Percentiles rank a stretch among this genome's conserved stretches.
These are phyloP conservation scores for Typhlomys cinereus DNA, from an alignment of 2,113 vertebrate genomes.

Conservation along the genomic window DNA sequence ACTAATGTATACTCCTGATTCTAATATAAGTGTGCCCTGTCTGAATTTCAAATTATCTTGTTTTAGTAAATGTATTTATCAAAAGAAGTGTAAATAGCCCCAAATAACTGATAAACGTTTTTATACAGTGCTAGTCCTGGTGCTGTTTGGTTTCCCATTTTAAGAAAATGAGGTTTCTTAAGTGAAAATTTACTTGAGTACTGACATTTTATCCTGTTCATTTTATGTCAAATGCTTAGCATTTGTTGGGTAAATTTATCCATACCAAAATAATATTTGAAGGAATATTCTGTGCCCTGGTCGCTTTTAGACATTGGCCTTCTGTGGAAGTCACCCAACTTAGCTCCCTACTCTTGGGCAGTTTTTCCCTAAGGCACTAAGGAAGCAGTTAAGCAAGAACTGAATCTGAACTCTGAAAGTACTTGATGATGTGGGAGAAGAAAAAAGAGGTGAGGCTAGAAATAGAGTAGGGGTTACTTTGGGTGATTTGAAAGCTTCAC, in stretches of 20 bases:
- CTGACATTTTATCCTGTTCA: background rate
- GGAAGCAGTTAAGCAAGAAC: background rate
- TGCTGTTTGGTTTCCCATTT: background rate
- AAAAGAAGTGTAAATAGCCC: conserved; percentile 33
- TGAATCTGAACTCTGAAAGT: background rate
- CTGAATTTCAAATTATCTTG: conserved; percentile 25
- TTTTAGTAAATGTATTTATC: background rate
- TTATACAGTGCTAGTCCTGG: background rate
- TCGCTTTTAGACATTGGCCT: background rate
- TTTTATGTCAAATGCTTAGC: conserved; percentile 34
- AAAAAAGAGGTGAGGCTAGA: background rate
- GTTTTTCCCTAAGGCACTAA: background rate
- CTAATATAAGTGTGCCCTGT: background rate
- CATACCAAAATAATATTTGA: background rate
- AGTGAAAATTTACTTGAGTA: conserved; percentile 18
- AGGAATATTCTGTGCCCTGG: background rate
- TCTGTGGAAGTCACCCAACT: background rate
- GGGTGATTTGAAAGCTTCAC: conserved; percentile 24
- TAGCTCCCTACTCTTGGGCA: background rate
- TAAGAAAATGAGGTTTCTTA: conserved; percentile 21
- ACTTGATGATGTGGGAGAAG: background rate
- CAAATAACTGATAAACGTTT: background rate
- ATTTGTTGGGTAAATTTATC: conserved; percentile 20
- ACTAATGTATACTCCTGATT: background rate
- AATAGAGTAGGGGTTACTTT: background rate